A percentile compares a stretch with the other conserved stretches of the same genome.
These are phyloP conservation scores for Yponomeuta plumbellus DNA, from an alignment of 2,888 invertebrate species.

Conservation along the genomic window DNA sequence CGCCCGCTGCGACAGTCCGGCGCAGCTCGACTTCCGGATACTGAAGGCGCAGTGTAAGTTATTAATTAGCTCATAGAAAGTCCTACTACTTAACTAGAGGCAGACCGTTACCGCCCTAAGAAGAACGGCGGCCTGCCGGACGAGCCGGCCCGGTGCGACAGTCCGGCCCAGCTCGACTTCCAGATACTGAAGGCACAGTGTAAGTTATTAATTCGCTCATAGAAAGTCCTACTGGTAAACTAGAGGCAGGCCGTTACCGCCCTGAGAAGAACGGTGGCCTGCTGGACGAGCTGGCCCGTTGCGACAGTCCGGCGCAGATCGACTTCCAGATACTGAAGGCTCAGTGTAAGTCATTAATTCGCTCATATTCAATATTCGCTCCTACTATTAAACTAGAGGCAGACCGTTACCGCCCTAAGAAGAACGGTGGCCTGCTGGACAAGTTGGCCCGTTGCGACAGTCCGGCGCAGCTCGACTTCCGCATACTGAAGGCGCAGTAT, in stretches of 20 bases:
- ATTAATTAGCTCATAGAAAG: no score
- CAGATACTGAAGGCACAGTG: not conserved
- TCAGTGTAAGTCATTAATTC: no score
- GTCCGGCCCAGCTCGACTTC: not conserved
- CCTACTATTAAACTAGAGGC: no score
- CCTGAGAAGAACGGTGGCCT: not conserved
- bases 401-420: no score
- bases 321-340: no score
- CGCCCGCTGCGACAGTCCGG: conserved; percentile 36
- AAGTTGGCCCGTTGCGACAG: conserved; percentile 47
- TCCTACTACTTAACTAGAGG: no score
- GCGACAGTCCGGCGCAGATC: no score
- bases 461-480: not conserved
- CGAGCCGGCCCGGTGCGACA: conserved; percentile 51
- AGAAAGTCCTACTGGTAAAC: no score
- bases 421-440: conserved; percentile 38
- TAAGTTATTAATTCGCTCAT: not conserved
- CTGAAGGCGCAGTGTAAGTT: not conserved
- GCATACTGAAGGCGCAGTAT: not conserved
- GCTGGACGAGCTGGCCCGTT: no score
- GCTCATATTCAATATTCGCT: no score
- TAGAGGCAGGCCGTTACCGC: no score
- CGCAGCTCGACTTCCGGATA: not conserved
- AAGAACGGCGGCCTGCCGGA: conserved; percentile 35
- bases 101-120: not conserved